Percentiles rank a stretch among this genome's conserved stretches.
phyloP scores from a whole-genome alignment of 2,797 vertebrate species.

The Pangasius krempfi region DNA sequence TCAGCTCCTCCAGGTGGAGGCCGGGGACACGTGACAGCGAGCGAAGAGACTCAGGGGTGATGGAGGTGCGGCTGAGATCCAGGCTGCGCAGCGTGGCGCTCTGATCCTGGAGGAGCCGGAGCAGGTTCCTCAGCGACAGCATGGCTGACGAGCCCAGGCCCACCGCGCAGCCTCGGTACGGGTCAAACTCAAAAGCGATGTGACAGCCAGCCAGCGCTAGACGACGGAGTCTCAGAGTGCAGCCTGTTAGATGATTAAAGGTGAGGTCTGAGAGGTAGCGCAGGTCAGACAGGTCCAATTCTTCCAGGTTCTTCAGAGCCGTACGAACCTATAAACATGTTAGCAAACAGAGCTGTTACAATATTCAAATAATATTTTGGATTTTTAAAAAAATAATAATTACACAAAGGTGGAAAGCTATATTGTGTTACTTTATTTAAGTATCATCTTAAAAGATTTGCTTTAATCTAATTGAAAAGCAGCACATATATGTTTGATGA shows the following conservation, averaged over 20 bases:
- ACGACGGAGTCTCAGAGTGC: slow-evolving; percentile 71
- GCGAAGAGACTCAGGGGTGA: slow-evolving; percentile 77
- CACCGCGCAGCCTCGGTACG: slow-evolving; percentile 66
- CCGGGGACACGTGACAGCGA: slow-evolving; percentile 73
- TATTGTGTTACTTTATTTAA: not conserved
- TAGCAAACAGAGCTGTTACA: not conserved
- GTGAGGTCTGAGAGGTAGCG: slow-evolving; percentile 81
- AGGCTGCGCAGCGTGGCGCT: slow-evolving; percentile 69
- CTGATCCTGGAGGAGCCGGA: slow-evolving; percentile 72
- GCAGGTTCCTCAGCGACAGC: slow-evolving; percentile 79
- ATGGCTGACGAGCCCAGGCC: slow-evolving; percentile 73
- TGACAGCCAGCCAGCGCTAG: slow-evolving; percentile 83
- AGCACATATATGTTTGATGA: too few species aligned
- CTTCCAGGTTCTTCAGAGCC: slow-evolving; percentile 68
- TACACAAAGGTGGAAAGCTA: not conserved
- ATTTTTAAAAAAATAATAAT: not conserved
- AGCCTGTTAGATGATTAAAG: slow-evolving; percentile 80
- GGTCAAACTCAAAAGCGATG: slow-evolving; percentile 80
- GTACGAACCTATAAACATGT: slow-evolving; percentile 61
- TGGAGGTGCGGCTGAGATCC: slow-evolving; percentile 81
- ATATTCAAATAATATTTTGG: not conserved
- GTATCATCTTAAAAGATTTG: not conserved
- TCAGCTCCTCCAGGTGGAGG: slow-evolving; percentile 74
- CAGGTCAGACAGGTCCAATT: slow-evolving; percentile 76
- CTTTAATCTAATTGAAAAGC: not conserved